Percentiles rank a stretch among this genome's conserved stretches.
Conservation (phyloP, 2,888 invertebrate species). For the Cheilosia vernalis region DNA sequence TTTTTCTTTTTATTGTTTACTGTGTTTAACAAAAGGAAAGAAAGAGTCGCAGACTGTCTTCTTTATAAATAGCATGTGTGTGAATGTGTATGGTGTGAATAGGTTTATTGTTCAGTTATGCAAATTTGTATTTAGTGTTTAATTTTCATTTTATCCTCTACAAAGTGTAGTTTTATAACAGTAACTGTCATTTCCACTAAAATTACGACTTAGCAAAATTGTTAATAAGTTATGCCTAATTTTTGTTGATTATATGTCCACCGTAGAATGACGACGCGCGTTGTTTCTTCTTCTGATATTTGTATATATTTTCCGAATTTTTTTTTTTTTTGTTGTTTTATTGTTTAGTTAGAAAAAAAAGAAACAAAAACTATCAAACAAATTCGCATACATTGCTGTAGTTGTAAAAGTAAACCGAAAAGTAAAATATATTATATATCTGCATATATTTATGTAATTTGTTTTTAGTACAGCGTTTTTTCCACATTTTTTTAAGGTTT, state of each 20-base stretch:
- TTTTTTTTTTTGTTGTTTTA: conserved; percentile 8
- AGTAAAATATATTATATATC: conserved; percentile 63
- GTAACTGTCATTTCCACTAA: conserved; percentile 71
- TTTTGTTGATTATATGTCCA: conserved; percentile 71
- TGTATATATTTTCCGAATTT: conserved; percentile 61
- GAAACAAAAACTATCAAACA: conserved; percentile 40
- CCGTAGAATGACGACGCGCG: conserved; percentile 62
- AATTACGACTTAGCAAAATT: conserved; percentile 76
- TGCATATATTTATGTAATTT: conserved; percentile 54
- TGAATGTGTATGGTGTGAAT: conserved; percentile 26
- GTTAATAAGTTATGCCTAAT: conserved; percentile 73
- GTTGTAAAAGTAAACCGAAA: conserved; percentile 56
- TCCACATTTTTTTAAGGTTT: conserved; percentile 57
- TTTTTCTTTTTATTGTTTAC: conserved; percentile 62
- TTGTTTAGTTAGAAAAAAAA: conserved; percentile 30
- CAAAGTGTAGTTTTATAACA: conserved; percentile 63
- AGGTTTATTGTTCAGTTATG: conserved; percentile 52
- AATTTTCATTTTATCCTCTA: conserved; percentile 31
- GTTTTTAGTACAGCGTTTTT: conserved; percentile 66
- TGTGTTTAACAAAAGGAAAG: conserved; percentile 69
- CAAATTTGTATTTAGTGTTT: conserved; percentile 51
- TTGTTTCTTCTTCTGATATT: conserved; percentile 56
- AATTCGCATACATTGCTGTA: conserved; percentile 48
- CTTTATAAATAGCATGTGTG: conserved; percentile 64
- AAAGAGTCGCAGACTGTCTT: conserved; percentile 72